These are phyloP conservation scores for Acleris emargana DNA, from an alignment of 2,888 invertebrate genomes.

Conservation along the genomic window DNA sequence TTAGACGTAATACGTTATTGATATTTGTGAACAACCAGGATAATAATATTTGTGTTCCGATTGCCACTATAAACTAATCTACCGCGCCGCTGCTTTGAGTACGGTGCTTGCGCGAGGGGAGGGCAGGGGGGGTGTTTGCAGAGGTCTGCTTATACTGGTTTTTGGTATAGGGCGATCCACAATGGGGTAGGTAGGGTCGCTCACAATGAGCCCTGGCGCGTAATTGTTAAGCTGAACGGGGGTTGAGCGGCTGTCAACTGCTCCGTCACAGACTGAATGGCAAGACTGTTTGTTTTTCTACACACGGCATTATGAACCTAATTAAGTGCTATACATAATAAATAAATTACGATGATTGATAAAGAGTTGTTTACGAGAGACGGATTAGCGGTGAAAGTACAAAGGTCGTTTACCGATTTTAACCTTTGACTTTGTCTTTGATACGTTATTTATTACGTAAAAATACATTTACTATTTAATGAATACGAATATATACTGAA, in stretches of 20 bases:
- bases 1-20: conserved; percentile 81
- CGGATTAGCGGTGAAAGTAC: neutral
- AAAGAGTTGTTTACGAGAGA: neutral
- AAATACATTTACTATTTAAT: too few relatives aligned
- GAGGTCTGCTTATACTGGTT: conserved; percentile 55
- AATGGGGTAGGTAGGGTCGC: conserved; percentile 78
- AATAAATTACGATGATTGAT: neutral
- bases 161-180: conserved; percentile 68
- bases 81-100: conserved; percentile 44
- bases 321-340: conserved; percentile 20
- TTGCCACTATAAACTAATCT: conserved; percentile 60
- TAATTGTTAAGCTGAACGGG: conserved; percentile 82
- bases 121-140: conserved; percentile 45
- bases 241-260: conserved; percentile 81
- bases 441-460: too few relatives aligned
- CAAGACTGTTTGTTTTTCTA: conserved; percentile 43
- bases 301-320: conserved; percentile 26
- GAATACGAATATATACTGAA: too few relatives aligned
- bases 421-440: too few relatives aligned
- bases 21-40: conserved; percentile 81
- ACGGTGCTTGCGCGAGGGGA: conserved; percentile 40
- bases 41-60: conserved; percentile 81
- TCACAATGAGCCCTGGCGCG: conserved; percentile 79
- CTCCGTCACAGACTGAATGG: conserved; percentile 69
- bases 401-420: too few relatives aligned